Evolutionary conservation across 1,140 invertebrate genomes (phyloP), one percentile per base, ranked within the genome.

Genomic region (Cherax quadricarinatus): DNA sequence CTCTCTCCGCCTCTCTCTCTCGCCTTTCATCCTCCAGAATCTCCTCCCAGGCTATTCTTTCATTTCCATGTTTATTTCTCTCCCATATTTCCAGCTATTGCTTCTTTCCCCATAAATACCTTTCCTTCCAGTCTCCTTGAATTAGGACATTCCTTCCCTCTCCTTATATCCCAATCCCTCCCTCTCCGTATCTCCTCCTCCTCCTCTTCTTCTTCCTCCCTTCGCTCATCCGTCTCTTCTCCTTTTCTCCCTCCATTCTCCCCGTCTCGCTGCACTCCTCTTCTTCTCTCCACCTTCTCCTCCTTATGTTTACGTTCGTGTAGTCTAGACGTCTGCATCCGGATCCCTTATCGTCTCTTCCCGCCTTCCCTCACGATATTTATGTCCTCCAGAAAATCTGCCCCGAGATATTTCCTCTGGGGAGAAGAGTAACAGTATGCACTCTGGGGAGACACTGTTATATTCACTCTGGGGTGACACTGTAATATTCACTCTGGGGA

Each of bases 1-100:
- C 51, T 53, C 73, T 41, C 21, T 53, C 66, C 62, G 51, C 85
- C 75, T 24, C 66, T 70, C 57, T 49, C 49, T 70, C 62, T n/a
- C 24, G 9, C 49, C 41, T 66, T 41, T 86, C 84, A 41, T 60
- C 30, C 62, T 86, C 62, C 96, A 96, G 18, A 41, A 73, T n/a
- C 4, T 66, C 21, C 66, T 51, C 57, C 10, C 57, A 24, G 4
- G 21, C 62, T 4, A 41, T 84, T 48, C 53, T 18, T 62, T 24
- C 60, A 12, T 24, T 84, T 12, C 82, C n/a, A 60, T 66, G 7
- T 62, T 24, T 73, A 6, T 24, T 9, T 66, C n/a, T 57, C 48
- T 51, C 48, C 66, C 62, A 18, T 75, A 41, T 30, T 75, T 48
- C 70, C 51, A 21, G 16, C 60, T 70, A 12, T 86, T 60, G 1